phyloP scores from a whole-genome alignment of 2,797 vertebrate genomes.

The Acomys russatus region DNA sequence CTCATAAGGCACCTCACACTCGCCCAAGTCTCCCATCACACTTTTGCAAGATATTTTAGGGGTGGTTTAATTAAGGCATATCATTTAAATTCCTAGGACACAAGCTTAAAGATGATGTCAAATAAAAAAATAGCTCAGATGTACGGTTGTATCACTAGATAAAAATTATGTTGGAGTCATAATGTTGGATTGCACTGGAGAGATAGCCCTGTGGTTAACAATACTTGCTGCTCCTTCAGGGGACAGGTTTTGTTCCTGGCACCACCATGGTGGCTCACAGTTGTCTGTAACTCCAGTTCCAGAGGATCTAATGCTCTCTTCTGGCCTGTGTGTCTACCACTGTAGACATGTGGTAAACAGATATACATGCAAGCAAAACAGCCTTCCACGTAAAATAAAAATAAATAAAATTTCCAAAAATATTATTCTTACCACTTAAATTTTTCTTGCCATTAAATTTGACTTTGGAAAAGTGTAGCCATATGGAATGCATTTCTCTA shows the following conservation, averaged over 20 bases:
- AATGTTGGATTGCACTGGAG: background rate
- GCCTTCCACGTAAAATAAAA: background rate
- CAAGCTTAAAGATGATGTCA: constrained; percentile 79
- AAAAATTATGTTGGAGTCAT: constrained; percentile 48
- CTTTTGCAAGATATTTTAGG: constrained; percentile 77
- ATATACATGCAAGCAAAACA: background rate
- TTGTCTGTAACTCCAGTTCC: background rate
- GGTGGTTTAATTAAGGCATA: constrained; percentile 77
- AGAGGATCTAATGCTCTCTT: background rate
- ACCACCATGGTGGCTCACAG: background rate
- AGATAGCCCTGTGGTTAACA: background rate
- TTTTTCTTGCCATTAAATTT: constrained; percentile 54
- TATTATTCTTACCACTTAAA: constrained; percentile 31
- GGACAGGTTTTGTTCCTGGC: background rate
- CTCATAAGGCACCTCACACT: background rate
- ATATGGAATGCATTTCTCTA: background rate
- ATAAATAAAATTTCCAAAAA: background rate
- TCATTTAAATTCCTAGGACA: constrained; percentile 81
- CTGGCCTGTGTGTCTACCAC: too few species aligned
- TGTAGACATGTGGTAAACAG: background rate
- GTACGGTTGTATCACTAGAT: constrained; percentile 83
- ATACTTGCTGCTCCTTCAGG: background rate
- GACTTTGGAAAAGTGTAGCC: background rate
- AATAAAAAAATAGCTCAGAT: constrained; percentile 78
- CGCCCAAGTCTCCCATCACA: constrained; percentile 26